Conservation (phyloP, 2,888 invertebrate genomes). For the Tricholauxania praeusta region DNA sequence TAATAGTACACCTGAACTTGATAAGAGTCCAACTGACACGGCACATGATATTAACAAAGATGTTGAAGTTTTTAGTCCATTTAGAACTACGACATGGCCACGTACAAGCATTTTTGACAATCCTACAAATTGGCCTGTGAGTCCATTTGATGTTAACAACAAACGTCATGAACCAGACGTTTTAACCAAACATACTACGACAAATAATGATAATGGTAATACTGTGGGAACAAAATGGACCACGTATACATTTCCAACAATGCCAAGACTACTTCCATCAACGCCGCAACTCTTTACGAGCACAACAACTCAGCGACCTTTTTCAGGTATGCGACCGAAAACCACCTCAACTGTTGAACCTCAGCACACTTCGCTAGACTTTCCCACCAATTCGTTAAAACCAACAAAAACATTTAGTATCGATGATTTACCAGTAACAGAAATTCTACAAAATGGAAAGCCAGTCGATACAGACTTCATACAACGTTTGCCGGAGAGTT, state of each 20-base stretch:
- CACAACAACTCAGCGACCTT: not conserved
- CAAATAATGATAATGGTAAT: too few relatives aligned
- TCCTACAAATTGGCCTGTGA: too few relatives aligned
- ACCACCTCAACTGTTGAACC: not conserved
- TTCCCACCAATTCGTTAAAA: not conserved
- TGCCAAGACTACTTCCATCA: not conserved
- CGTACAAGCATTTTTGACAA: too few relatives aligned
- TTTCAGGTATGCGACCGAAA: not conserved
- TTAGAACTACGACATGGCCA: too few relatives aligned
- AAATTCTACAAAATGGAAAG: conserved; percentile 35
- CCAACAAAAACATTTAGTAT: conserved; percentile 41
- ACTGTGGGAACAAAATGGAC: too few relatives aligned
- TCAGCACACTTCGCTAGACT: conserved; percentile 7
- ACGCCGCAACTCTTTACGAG: conserved; percentile 1
- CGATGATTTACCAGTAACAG: conserved; percentile 46
- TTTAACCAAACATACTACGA: too few relatives aligned
- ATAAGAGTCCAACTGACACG: too few relatives aligned
- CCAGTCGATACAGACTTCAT: conserved; percentile 33
- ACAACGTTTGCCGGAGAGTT: conserved; percentile 26
- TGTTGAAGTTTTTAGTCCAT: too few relatives aligned
- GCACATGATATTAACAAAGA: too few relatives aligned
- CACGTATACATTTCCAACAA: not conserved
- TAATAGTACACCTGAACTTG: not conserved
- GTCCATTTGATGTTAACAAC: too few relatives aligned
- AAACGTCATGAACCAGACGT: too few relatives aligned